A percentile compares a stretch with the other conserved stretches of the same genome.
Conservation (phyloP, 2,113 vertebrate genomes). For the Takifugu bimaculatus region DNA sequence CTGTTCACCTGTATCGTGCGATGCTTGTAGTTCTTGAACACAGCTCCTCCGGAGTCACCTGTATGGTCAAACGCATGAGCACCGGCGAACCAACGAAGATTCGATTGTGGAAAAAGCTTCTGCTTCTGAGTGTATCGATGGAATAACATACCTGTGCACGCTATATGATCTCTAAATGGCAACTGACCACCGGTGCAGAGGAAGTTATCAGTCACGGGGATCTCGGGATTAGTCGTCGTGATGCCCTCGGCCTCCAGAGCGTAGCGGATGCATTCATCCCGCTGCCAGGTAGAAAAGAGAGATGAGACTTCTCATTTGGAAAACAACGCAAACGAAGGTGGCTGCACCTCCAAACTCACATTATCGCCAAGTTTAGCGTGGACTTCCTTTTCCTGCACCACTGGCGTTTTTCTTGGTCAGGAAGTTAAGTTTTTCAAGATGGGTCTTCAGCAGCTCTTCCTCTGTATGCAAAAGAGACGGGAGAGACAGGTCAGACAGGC, state of each 20-base stretch:
- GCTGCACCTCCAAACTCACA: conserved; percentile 52
- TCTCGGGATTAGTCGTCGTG: neutral
- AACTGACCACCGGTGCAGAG: conserved; percentile 64
- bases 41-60: conserved; percentile 75
- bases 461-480: conserved; percentile 47
- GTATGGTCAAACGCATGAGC: conserved; percentile 3
- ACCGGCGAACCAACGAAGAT: neutral
- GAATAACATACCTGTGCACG: conserved; percentile 60
- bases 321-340: neutral
- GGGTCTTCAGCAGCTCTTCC: conserved; percentile 44
- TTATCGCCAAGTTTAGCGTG: conserved; percentile 44
- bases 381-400: conserved; percentile 2
- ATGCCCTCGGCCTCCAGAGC: conserved; percentile 37
- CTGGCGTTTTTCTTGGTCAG: neutral
- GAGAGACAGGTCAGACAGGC: neutral
- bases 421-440: conserved; percentile 56
- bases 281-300: conserved; percentile 30
- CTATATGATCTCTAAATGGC: conserved; percentile 43
- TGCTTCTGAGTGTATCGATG: neutral
- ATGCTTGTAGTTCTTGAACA: conserved; percentile 50
- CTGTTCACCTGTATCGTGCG: conserved; percentile 66
- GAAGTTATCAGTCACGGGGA: conserved; percentile 68
- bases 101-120: neutral
- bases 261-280: conserved; percentile 58
- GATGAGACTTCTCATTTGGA: neutral